phyloP scores from a whole-genome alignment of 1,140 invertebrate genomes.

The Drosophila setifemur region DNA sequence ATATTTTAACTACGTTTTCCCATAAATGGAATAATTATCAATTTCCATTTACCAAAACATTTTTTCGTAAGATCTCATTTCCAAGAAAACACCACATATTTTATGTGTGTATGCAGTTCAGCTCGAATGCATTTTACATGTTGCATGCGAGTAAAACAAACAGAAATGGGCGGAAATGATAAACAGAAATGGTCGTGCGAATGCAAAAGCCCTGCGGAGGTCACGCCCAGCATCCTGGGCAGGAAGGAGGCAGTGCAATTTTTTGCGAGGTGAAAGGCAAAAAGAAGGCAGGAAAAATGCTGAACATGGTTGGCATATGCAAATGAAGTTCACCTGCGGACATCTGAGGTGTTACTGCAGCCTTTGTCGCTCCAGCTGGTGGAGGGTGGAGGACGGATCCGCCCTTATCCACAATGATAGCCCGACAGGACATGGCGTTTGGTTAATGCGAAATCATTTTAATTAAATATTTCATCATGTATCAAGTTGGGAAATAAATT shows the following conservation, averaged over 20 bases:
- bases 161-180: constrained; percentile 14
- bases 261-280: background rate
- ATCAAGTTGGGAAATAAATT: background rate
- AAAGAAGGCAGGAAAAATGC: background rate
- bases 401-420: constrained; percentile 47
- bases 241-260: background rate
- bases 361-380: constrained; percentile 12
- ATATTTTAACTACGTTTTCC: background rate
- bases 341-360: constrained; percentile 31
- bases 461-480: constrained; percentile 30
- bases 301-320: constrained; percentile 35
- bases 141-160: constrained; percentile 23
- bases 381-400: constrained; percentile 5
- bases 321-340: constrained; percentile 38
- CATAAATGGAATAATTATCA: background rate
- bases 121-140: constrained; percentile 47
- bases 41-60: background rate
- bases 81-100: background rate
- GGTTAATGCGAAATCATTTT: constrained; percentile 33
- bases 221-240: constrained; percentile 5
- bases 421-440: constrained; percentile 41
- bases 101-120: background rate
- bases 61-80: background rate
- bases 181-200: constrained; percentile 28
- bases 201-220: constrained; percentile 18